These are phyloP conservation scores for Tillus elongatus DNA, from an alignment of 2,888 invertebrate species.

Conservation along the genomic window DNA sequence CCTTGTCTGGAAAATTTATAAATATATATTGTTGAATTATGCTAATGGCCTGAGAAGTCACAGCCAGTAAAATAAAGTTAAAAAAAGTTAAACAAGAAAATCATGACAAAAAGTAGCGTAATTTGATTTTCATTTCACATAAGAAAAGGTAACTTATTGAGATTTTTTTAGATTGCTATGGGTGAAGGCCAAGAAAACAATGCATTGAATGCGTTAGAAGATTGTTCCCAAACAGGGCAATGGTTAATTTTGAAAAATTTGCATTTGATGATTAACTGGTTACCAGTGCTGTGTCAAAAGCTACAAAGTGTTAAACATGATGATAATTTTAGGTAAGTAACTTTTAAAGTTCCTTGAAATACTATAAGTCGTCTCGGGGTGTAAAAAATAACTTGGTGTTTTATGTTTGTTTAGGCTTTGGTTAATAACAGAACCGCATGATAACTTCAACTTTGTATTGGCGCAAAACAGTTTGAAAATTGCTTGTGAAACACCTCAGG, in stretches of 20 bases:
- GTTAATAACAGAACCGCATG: constrained; percentile 78
- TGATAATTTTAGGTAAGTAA: constrained; percentile 45
- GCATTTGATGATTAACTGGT: constrained; percentile 65
- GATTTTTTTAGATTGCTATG: constrained; percentile 57
- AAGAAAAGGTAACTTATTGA: too few relatives aligned
- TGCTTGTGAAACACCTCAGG: constrained; percentile 77
- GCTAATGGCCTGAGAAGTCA: too few relatives aligned
- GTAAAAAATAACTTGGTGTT: constrained; percentile 31
- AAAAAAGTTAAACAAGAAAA: too few relatives aligned
- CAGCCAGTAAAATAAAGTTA: not conserved
- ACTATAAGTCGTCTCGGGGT: not conserved
- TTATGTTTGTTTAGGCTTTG: constrained; percentile 50
- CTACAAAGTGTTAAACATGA: constrained; percentile 44
- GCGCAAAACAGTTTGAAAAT: constrained; percentile 71
- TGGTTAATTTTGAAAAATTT: constrained; percentile 78
- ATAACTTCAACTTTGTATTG: constrained; percentile 63
- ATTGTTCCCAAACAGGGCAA: constrained; percentile 53
- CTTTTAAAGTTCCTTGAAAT: not conserved
- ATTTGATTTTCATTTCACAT: not conserved
- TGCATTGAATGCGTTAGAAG: constrained; percentile 50
- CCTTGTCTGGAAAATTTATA: too few relatives aligned
- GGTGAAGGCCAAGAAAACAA: constrained; percentile 68
- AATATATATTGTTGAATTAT: too few relatives aligned
- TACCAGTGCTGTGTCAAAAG: constrained; percentile 60
- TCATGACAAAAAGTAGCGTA: not conserved